Conservation (phyloP, 2,797 vertebrate genomes). For the Corythornis leucogaster region DNA sequence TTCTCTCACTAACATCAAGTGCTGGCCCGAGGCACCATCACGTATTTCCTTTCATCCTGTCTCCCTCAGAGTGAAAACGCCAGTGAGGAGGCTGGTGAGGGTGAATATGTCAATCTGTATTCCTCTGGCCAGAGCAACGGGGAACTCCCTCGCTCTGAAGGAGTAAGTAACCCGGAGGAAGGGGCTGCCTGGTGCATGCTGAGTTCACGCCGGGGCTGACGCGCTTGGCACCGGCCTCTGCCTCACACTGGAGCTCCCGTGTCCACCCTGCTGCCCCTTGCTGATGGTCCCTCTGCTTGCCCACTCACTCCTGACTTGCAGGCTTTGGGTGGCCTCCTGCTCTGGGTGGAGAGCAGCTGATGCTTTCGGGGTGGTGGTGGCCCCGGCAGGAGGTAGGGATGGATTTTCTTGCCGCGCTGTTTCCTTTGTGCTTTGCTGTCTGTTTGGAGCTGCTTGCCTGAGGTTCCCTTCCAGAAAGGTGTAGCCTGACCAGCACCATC, state of each 20-base stretch:
- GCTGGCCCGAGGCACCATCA: neutral
- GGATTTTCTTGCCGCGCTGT: neutral
- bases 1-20: neutral
- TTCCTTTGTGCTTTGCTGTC: neutral
- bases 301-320: neutral
- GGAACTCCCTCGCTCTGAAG: conserved; percentile 87
- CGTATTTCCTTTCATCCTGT: conserved; percentile 78
- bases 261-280: neutral
- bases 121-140: conserved; percentile 92
- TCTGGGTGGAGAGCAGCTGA: neutral
- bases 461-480: neutral
- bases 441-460: conserved; percentile 5
- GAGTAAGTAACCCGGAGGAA: conserved; percentile 87
- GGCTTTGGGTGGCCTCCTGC: neutral
- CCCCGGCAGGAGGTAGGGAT: neutral
- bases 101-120: conserved; percentile 96
- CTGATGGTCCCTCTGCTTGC: neutral
- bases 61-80: conserved; percentile 91
- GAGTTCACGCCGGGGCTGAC: neutral
- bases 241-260: neutral
- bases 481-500: neutral
- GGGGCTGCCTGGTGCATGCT: conserved; percentile 65
- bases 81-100: conserved; percentile 91
- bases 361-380: neutral
- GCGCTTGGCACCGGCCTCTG: neutral